These are phyloP conservation scores for Melanophora roralis DNA, from an alignment of 2,888 invertebrate genomes.

Conservation along the genomic window DNA sequence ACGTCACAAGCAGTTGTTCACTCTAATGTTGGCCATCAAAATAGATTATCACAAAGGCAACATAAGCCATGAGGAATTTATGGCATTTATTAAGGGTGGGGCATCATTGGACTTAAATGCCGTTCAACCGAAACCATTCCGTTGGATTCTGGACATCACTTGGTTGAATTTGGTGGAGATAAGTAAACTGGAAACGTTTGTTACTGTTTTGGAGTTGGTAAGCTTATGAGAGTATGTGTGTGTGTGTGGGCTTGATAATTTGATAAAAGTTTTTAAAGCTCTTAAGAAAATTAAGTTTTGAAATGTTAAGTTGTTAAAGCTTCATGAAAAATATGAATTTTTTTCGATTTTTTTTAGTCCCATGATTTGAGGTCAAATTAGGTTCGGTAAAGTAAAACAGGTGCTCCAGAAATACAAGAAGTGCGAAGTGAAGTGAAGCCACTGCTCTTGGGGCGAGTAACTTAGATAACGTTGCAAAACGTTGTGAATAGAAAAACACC, in stretches of 20 bases:
- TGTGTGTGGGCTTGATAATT: background rate
- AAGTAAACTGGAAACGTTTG: constrained; percentile 88
- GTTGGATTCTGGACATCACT: constrained; percentile 96
- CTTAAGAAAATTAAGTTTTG: too few species aligned
- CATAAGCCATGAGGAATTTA: constrained; percentile 93
- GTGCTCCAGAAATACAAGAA: too few species aligned
- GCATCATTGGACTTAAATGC: constrained; percentile 96
- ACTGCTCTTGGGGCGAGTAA: too few species aligned
- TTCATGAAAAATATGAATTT: too few species aligned
- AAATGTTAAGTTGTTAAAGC: too few species aligned
- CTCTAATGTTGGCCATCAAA: constrained; percentile 95
- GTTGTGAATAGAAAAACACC: too few species aligned
- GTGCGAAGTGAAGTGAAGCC: too few species aligned
- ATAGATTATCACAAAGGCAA: constrained; percentile 90
- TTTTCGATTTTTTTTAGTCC: too few species aligned
- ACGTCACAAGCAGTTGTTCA: constrained; percentile 93
- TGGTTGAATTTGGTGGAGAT: constrained; percentile 98
- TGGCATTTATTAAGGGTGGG: constrained; percentile 97
- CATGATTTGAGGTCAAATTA: too few species aligned
- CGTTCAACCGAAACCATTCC: constrained; percentile 93
- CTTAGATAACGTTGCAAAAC: too few species aligned
- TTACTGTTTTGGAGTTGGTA: constrained; percentile 87
- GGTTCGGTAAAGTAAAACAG: too few species aligned
- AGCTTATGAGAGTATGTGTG: constrained; percentile 61
- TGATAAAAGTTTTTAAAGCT: too few species aligned